phyloP scores from a whole-genome alignment of 2,797 vertebrate species.

The Octomys mimax region DNA sequence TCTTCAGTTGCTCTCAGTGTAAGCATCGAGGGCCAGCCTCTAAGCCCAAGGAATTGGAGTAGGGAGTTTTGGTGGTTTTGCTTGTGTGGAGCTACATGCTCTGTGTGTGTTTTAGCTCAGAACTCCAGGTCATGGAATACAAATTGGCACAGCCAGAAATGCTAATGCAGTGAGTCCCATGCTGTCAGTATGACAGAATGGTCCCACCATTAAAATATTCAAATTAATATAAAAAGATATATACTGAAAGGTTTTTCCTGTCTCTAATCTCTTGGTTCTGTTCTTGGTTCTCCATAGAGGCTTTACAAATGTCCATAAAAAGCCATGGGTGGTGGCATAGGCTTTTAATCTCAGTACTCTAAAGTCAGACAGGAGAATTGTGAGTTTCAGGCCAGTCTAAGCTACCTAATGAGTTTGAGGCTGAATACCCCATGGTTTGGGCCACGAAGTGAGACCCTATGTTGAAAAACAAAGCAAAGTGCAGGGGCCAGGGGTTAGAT shows the following conservation, averaged over 20 bases:
- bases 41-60: accelerated
- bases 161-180: neutral
- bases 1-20: accelerated
- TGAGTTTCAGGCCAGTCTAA: neutral
- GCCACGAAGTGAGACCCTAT: neutral
- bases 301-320: neutral
- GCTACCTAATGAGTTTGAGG: neutral
- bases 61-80: neutral
- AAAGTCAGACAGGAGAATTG: neutral
- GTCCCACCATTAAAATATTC: neutral
- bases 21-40: neutral
- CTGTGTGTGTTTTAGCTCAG: neutral
- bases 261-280: neutral
- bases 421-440: too few relatives aligned
- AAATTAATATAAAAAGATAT: neutral
- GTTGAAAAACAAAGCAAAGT: neutral
- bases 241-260: neutral
- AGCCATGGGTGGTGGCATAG: neutral
- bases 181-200: neutral
- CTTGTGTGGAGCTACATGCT: neutral
- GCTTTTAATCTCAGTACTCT: neutral
- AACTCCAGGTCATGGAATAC: neutral
- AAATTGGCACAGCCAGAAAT: neutral
- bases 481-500: too few relatives aligned
- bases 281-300: neutral